A percentile compares a stretch with the other conserved stretches of the same genome.
Evolutionary conservation across 2,888 invertebrate species (phyloP).

Genomic region (Yponomeuta plumbellus): DNA sequence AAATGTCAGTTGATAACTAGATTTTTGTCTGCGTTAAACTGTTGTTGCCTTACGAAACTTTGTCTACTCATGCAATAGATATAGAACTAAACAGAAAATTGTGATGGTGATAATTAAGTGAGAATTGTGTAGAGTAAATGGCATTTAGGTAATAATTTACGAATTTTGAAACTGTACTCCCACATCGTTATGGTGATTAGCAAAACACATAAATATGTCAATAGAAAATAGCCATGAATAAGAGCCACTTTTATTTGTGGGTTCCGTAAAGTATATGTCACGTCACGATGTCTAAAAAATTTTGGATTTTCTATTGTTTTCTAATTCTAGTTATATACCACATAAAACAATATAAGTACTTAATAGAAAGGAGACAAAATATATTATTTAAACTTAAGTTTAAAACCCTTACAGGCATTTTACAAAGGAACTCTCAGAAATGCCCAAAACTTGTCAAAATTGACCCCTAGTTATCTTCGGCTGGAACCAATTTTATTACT

Average conservation of each 20-base stretch:
- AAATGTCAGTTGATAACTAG: background rate
- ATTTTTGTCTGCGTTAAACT: background rate
- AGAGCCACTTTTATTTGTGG: background rate
- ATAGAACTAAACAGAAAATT: background rate
- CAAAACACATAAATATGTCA: conserved; percentile 56
- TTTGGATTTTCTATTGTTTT: too few species aligned
- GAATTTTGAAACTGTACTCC: conserved; percentile 36
- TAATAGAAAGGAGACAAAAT: background rate
- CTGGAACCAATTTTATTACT: conserved; percentile 64
- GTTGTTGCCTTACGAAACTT: background rate
- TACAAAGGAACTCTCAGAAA: conserved; percentile 31
- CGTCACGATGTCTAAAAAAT: background rate
- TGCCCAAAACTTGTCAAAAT: conserved; percentile 43
- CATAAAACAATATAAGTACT: too few species aligned
- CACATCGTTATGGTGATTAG: conserved; percentile 46
- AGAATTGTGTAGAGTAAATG: background rate
- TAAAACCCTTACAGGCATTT: background rate
- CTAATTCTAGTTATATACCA: too few species aligned
- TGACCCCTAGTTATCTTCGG: conserved; percentile 56
- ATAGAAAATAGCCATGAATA: conserved; percentile 36
- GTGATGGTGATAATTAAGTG: background rate
- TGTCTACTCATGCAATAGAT: background rate
- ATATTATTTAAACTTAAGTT: background rate
- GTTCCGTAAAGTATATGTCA: conserved; percentile 2
- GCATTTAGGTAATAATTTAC: conserved; percentile 13